phyloP scores from a whole-genome alignment of 2,888 invertebrate species.

The Rhagium mordax region DNA sequence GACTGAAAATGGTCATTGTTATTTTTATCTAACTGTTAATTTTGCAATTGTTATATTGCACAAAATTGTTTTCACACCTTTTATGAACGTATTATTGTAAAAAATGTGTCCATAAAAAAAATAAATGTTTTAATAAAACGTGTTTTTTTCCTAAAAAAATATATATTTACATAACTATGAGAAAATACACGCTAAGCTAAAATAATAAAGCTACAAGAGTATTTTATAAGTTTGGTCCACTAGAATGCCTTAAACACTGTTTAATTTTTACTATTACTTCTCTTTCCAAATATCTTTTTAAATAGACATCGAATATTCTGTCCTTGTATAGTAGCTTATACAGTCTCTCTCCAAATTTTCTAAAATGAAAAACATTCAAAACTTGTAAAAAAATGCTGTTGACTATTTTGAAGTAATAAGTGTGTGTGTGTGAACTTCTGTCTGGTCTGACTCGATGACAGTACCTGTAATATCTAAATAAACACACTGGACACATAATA shows the following conservation, averaged over 20 bases:
- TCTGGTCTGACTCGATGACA: no score
- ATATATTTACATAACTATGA: conserved; percentile 26
- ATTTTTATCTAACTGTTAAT: conserved; percentile 33
- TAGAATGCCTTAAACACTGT: conserved; percentile 36
- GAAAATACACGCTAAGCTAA: conserved; percentile 22
- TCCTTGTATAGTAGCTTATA: conserved; percentile 73
- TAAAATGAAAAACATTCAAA: conserved; percentile 55
- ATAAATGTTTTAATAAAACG: conserved; percentile 40
- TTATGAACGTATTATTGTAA: conserved; percentile 24
- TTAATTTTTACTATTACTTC: conserved; percentile 54
- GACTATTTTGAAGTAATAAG: no score
- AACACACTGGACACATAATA: no score
- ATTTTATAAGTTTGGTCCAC: neutral
- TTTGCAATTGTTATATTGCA: conserved; percentile 43
- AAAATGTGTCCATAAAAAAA: conserved; percentile 23
- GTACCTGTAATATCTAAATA: no score
- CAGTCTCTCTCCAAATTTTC: conserved; percentile 75
- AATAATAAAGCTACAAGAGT: conserved; percentile 23
- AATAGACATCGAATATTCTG: conserved; percentile 72
- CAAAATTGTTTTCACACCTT: conserved; percentile 22
- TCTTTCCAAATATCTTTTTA: conserved; percentile 66
- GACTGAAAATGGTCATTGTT: conserved; percentile 29
- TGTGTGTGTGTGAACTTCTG: no score
- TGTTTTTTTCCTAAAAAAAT: conserved; percentile 12
- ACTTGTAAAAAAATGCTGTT: no score